Base-by-base conservation (phyloP, 1,140 invertebrate genomes). In the Gonioctena quinquepunctata region DNA sequence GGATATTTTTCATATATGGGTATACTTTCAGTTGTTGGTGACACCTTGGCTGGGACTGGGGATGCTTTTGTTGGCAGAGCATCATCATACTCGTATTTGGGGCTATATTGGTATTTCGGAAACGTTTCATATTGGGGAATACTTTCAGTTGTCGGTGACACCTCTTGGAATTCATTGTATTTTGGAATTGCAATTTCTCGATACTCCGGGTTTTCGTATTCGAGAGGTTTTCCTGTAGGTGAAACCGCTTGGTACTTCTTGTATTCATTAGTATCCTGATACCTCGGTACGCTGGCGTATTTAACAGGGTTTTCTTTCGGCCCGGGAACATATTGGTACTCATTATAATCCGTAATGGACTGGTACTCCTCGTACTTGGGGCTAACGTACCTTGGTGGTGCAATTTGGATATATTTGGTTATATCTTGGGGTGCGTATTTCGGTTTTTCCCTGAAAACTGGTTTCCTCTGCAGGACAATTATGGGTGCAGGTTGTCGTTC, bases 191-290 rank as follows among this genome's bases (percentile, higher is more conserved):
- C 4, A n/a, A 42, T 42, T 3, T 42, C 33, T 42, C 16, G 33
- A 4, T 42, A 42, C 16, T 42, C 16, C 5, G 33, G n/a, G n/a
- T n/a, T n/a, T n/a, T n/a, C n/a, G n/a, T n/a, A n/a, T n/a, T n/a
- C n/a, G 2, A 42, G 33, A n/a, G 16, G 33, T 8, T 42, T n/a
- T 11, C 33, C 3, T 42, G 33, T 74, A 4, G 69, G 67, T n/a
- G 7, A 2, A 21, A 79, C 66, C 66, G 81, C 72, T 56, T 82
- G 81, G n/a, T 74, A 73, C 6, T 80, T 68, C 62, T 83, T 76
- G 52, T 79, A 66, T 63, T 80, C n/a, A n/a, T n/a, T n/a, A n/a
- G n/a, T n/a, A n/a, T n/a, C n/a, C n/a, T n/a, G n/a, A n/a, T n/a
- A n/a, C n/a, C n/a, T n/a, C n/a, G n/a, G n/a, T n/a, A n/a, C n/a